Base-by-base conservation (phyloP, 2,888 invertebrate species). In the Caenorhabditis sulstoni region DNA sequence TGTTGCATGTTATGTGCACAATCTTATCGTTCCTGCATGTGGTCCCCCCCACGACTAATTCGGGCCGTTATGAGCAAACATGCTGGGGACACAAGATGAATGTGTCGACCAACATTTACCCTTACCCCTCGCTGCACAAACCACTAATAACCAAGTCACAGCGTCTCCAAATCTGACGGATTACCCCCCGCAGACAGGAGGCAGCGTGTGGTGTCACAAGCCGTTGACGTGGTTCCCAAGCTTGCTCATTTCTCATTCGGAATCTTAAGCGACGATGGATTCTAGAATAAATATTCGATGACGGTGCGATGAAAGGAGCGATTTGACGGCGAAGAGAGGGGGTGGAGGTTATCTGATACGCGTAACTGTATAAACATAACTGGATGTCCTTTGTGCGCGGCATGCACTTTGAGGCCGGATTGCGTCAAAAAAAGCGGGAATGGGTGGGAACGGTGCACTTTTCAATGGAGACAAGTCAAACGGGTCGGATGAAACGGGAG, bases 51-150 rank as follows among this genome's bases (percentile, higher is more conserved):
- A 29, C 29, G 29, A 64, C 71, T 71, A 62, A 71, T 64, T 64
- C 73, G 55, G 64, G 29, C 35, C 73, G 7, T 29, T 57, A 58
- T 47, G 50, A 44, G 58, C 73, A 73, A 73, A 73, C 50, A 73
- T 7, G 23, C 41, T 23, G 29, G 55, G 50, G 11, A 52, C 41
- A 61, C 50, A 58, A 73, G 73, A 73, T 73, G 73, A 73, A 73
- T 73, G 73, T 64, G 73, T 64, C 50, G 50, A 58, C 73, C 73
- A 71, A 71, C 71, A 71, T 71, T 64, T 73, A 73, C 73, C 64
- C 45, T 64, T 57, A 64, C 61, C 62, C 57, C 14, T 58, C 14
- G 23, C 29, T 29, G 29, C 20, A 58, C 52, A 29, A 29, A 29
- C 29, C 29, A 47, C 57, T 73, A 73, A 73, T 71, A 49, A 55